Conservation (phyloP, 37 sponge, comb jelly and placozoan species). For the Beroe forskalii region DNA sequence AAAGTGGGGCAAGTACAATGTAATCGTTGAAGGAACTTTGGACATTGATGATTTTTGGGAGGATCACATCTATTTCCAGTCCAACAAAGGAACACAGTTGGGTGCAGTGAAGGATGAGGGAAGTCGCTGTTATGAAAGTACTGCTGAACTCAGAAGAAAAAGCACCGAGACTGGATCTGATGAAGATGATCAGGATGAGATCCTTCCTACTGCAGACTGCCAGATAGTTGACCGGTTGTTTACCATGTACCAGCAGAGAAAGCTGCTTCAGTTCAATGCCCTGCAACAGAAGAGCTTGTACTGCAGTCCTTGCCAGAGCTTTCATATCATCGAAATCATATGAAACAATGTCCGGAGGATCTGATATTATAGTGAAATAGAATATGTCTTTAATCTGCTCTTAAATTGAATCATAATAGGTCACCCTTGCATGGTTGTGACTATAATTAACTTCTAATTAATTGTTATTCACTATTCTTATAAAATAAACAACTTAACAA, state of each 20-base stretch:
- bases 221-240: background rate
- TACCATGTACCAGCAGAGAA: background rate
- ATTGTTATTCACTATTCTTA: too few relatives aligned
- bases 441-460: too few relatives aligned
- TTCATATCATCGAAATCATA: conserved; percentile 13
- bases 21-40: conserved; percentile 12
- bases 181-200: background rate
- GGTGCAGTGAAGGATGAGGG: background rate
- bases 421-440: too few relatives aligned
- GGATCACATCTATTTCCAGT: conserved; percentile 24
- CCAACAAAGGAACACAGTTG: background rate
- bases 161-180: background rate
- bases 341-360: background rate
- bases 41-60: background rate
- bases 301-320: background rate
- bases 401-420: too few relatives aligned
- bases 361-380: background rate
- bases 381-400: too few relatives aligned
- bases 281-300: background rate
- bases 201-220: background rate
- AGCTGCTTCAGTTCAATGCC: background rate
- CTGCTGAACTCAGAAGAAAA: background rate
- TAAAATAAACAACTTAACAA: too few relatives aligned
- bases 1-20: conserved; percentile 42
- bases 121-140: background rate